A percentile compares a stretch with the other conserved stretches of the same genome.
Conservation (phyloP, 1,140 invertebrate species). For the Lutraria rhynchaena region DNA sequence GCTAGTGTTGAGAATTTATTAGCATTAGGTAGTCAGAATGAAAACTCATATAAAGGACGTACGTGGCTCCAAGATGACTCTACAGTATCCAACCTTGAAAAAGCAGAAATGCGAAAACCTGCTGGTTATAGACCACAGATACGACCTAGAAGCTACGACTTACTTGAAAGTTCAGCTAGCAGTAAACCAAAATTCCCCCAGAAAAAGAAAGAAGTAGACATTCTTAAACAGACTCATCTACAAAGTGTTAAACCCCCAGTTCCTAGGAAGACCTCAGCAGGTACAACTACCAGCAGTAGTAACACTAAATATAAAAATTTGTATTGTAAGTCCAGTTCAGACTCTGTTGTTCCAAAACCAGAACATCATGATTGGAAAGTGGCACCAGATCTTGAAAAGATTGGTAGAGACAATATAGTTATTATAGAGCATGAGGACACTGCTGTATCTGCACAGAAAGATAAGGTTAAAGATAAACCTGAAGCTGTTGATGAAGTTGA, state of each 20-base stretch:
- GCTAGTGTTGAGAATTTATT: constrained; percentile 78
- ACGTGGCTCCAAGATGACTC: constrained; percentile 30
- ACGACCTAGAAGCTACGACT: constrained; percentile 25
- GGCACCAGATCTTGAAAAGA: constrained; percentile 70
- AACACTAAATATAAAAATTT: neutral
- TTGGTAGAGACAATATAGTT: constrained; percentile 73
- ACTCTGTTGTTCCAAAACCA: constrained; percentile 35
- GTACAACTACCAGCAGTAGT: neutral
- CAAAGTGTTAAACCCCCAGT: constrained; percentile 43
- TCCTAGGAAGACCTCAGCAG: constrained; percentile 10
- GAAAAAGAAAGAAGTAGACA: constrained; percentile 43
- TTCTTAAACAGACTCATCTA: constrained; percentile 25
- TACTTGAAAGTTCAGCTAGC: neutral
- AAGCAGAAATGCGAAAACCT: constrained; percentile 23
- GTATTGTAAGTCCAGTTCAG: constrained; percentile 4
- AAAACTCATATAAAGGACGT: neutral
- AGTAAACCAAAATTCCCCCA: neutral
- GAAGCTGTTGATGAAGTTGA: constrained; percentile 7
- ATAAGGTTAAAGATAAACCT: constrained; percentile 24
- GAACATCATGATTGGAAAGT: constrained; percentile 56
- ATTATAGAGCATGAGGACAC: constrained; percentile 72
- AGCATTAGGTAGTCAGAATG: constrained; percentile 8
- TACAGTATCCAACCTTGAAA: neutral
- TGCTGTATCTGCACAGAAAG: constrained; percentile 29
- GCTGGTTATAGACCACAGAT: constrained; percentile 41